A percentile compares a stretch with the other conserved stretches of the same genome.
These are phyloP conservation scores for Alethe diademata DNA, from an alignment of 2,113 vertebrate genomes.

Conservation along the genomic window DNA sequence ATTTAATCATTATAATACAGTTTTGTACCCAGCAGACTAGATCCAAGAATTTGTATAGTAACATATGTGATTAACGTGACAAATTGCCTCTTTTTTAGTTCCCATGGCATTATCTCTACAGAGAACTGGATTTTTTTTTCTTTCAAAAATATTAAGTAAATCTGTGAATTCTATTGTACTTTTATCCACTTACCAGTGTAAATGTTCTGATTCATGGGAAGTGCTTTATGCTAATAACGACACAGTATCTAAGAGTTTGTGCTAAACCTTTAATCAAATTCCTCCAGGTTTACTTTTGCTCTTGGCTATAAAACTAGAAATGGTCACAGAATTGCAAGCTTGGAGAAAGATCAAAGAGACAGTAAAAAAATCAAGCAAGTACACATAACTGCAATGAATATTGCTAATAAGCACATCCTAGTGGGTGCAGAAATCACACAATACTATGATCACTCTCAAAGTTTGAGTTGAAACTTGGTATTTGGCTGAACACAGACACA, in stretches of 20 bases:
- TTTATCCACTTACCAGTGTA: background rate
- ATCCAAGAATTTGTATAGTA: background rate
- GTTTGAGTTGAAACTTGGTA: background rate
- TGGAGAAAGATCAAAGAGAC: background rate
- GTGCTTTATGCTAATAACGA: constrained; percentile 31
- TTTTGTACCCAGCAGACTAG: background rate
- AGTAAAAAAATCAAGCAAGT: background rate
- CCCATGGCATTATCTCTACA: constrained; percentile 15
- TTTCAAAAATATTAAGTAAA: constrained; percentile 36
- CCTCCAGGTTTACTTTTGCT: constrained; percentile 18
- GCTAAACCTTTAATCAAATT: constrained; percentile 34
- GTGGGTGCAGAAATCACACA: background rate
- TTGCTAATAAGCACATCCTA: background rate
- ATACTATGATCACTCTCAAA: background rate
- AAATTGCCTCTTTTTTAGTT: constrained; percentile 26
- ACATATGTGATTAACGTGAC: constrained; percentile 34
- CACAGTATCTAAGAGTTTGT: constrained; percentile 32
- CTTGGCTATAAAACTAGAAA: constrained; percentile 21
- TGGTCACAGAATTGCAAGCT: background rate
- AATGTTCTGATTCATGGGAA: constrained; percentile 35
- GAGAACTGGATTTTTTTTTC: constrained; percentile 10
- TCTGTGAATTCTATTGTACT: constrained; percentile 28
- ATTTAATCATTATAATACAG: constrained; percentile 7
- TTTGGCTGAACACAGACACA: background rate
- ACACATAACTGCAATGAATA: background rate